A percentile compares a stretch with the other conserved stretches of the same genome.
Conservation (phyloP, 2,113 vertebrate species). For the Grallaria varia region DNA sequence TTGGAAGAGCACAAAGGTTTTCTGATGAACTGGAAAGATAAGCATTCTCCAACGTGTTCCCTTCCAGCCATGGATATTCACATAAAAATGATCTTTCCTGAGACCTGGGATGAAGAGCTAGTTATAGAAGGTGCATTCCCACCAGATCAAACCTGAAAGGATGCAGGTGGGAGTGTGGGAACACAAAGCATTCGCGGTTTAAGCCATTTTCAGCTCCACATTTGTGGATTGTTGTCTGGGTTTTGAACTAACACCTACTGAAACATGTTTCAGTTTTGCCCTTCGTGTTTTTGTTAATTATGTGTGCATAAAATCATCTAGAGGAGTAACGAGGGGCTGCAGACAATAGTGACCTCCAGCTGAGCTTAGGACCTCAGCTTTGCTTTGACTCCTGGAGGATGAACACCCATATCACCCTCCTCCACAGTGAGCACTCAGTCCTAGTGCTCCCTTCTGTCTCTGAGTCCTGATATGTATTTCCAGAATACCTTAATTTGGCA, state of each 20-base stretch:
- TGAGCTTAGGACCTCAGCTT: not conserved
- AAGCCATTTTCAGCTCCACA: not conserved
- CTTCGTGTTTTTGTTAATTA: not conserved
- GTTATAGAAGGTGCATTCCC: not conserved
- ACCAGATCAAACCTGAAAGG: not conserved
- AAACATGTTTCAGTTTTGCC: not conserved
- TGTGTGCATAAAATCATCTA: not conserved
- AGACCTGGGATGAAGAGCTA: not conserved
- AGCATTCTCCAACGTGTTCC: not conserved
- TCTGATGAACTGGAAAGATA: not conserved
- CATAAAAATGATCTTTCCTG: not conserved
- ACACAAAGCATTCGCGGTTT: not conserved
- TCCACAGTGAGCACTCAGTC: not conserved
- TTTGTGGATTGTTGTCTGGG: not conserved
- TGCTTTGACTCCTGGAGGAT: not conserved
- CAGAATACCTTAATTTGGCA: not conserved
- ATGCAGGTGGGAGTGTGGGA: not conserved
- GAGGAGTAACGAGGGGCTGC: rapidly evolving
- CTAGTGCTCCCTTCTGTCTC: not conserved
- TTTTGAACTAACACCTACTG: not conserved
- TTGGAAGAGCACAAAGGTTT: not conserved
- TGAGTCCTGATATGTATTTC: not conserved
- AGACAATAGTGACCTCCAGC: not conserved
- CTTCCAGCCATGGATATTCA: not conserved
- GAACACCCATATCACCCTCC: not conserved